phyloP scores from a whole-genome alignment of 2,797 vertebrate genomes.

The Anas flavirostris region DNA sequence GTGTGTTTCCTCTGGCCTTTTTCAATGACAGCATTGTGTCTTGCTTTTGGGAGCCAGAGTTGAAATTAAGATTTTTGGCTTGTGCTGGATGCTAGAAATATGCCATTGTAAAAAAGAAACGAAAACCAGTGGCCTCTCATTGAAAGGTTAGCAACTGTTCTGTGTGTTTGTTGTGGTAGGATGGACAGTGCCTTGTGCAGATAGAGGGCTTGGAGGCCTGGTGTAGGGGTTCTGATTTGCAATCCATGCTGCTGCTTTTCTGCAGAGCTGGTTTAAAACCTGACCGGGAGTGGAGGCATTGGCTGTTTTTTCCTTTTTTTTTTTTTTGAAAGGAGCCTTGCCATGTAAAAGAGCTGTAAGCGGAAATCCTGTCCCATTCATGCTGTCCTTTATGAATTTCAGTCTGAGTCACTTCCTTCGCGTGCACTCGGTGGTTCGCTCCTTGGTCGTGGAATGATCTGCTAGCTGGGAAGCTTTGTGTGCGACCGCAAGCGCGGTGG shows the following conservation, averaged over 20 bases:
- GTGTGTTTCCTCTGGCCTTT: not conserved
- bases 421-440: conserved; percentile 31
- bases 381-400: conserved; percentile 59
- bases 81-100: not conserved
- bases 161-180: not conserved
- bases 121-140: not conserved
- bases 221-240: not conserved
- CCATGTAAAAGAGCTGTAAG: conserved; percentile 41
- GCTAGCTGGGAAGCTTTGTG: not conserved
- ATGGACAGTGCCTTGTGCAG: not conserved
- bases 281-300: conserved; percentile 6
- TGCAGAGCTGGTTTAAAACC: not conserved
- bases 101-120: accelerated
- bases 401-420: conserved; percentile 71
- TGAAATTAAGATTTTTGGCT: not conserved
- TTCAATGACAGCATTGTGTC: not conserved
- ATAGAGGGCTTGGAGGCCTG: not conserved
- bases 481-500: not conserved
- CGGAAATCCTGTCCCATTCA: conserved; percentile 71
- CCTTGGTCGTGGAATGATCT: conserved; percentile 18
- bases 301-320: not conserved
- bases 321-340: not conserved
- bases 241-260: not conserved
- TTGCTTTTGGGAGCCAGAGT: not conserved
- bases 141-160: not conserved